Evolutionary conservation across 2,797 vertebrate species (phyloP).

Genomic region (Pantherophis alleghaniensis): DNA sequence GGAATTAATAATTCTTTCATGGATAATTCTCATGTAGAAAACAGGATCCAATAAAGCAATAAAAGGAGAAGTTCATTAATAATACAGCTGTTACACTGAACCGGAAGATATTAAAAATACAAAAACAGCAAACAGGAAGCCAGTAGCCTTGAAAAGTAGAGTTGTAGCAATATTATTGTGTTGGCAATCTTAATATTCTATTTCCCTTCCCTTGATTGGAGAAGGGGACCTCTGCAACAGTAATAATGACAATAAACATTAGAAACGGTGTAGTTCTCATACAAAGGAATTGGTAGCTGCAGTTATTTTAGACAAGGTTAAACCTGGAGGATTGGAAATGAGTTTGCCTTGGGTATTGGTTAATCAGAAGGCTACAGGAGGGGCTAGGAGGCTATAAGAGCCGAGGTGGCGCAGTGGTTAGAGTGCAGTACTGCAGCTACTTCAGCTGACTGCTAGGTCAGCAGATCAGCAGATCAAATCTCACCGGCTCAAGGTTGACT

Average conservation of each 20-base stretch:
- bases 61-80: background rate
- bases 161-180: background rate
- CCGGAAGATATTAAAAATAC: background rate
- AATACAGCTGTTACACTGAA: background rate
- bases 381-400: background rate
- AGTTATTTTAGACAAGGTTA: background rate
- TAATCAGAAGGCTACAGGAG: background rate
- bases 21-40: background rate
- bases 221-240: too few species aligned
- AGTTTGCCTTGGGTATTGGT: background rate
- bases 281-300: background rate
- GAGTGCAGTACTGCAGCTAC: too few species aligned
- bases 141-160: background rate
- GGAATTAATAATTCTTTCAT: background rate
- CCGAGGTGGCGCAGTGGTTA: too few species aligned
- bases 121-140: background rate
- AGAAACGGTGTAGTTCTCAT: background rate
- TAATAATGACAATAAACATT: background rate
- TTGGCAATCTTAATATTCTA: background rate
- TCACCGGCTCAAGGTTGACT: too few species aligned
- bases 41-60: background rate
- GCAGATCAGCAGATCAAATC: too few species aligned
- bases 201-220: background rate
- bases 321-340: background rate
- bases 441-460: too few species aligned